Evolutionary conservation across 2,888 invertebrate species (phyloP).

Genomic region (Brachyptera putata): DNA sequence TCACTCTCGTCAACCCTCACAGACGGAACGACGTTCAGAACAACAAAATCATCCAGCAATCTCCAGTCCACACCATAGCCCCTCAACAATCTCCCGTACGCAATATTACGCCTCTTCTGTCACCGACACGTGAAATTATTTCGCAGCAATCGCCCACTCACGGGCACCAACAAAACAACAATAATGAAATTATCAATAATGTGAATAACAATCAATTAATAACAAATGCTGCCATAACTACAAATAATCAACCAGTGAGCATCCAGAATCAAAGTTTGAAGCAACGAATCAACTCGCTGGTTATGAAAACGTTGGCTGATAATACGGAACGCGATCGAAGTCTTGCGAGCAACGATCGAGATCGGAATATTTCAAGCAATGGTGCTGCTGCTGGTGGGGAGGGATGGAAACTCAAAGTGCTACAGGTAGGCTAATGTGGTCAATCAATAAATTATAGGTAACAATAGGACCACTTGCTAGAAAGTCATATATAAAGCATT

Average conservation of each 20-base stretch:
- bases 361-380: conserved; percentile 49
- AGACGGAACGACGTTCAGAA: conserved; percentile 49
- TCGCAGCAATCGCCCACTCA: not conserved
- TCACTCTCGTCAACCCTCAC: conserved; percentile 59
- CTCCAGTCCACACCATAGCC: not conserved
- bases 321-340: conserved; percentile 64
- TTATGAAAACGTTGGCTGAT: conserved; percentile 84
- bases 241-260: conserved; percentile 36
- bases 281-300: conserved; percentile 81
- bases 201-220: conserved; percentile 22
- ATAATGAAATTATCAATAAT: conserved; percentile 23
- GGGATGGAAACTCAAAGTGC: conserved; percentile 74
- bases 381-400: conserved; percentile 51
- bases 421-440: conserved; percentile 69
- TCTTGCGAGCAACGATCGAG: conserved; percentile 50
- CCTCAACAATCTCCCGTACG: conserved; percentile 7
- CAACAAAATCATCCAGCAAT: conserved; percentile 5
- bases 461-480: too few species aligned
- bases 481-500: too few species aligned
- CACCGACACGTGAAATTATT: conserved; percentile 19
- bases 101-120: not conserved
- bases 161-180: conserved; percentile 5
- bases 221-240: conserved; percentile 1
- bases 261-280: conserved; percentile 72
- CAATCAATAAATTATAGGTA: too few species aligned